These are phyloP conservation scores for Drosophila buzzatii DNA, from an alignment of 2,888 invertebrate genomes.

Conservation along the genomic window DNA sequence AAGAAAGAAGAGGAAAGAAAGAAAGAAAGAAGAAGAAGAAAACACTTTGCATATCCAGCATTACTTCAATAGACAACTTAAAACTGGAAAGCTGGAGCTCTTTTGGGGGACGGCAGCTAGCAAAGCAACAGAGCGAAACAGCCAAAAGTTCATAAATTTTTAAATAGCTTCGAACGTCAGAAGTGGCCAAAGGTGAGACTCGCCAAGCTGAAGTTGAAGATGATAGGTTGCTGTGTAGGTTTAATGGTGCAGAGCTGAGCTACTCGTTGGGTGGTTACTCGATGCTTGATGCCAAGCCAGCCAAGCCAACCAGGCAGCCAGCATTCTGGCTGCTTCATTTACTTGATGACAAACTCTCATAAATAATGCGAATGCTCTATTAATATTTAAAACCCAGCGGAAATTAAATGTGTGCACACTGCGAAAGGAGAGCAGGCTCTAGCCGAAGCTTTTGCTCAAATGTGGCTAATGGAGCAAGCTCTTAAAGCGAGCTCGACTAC, in stretches of 20 bases:
- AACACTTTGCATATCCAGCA: conserved; percentile 11
- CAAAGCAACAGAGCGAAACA: conserved; percentile 24
- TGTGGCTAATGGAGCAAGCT: neutral
- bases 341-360: conserved; percentile 75
- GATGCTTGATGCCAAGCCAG: conserved; percentile 1
- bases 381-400: conserved; percentile 71
- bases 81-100: conserved; percentile 7
- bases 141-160: conserved; percentile 63
- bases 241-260: conserved; percentile 34
- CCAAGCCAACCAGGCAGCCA: neutral
- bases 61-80: conserved; percentile 26
- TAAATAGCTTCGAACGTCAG: conserved; percentile 56
- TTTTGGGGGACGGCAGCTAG: conserved; percentile 10
- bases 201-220: conserved; percentile 26
- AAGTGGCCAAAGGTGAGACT: conserved; percentile 42
- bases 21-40: neutral
- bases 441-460: neutral
- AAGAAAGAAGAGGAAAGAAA: neutral
- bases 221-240: conserved; percentile 10
- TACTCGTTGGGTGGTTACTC: conserved; percentile 9
- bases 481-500: too few species aligned
- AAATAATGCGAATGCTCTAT: conserved; percentile 70
- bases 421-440: neutral
- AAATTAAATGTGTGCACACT: conserved; percentile 65
- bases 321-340: conserved; percentile 64